Conservation (phyloP, 2,888 invertebrate genomes). For the Eremobia ochroleuca region DNA sequence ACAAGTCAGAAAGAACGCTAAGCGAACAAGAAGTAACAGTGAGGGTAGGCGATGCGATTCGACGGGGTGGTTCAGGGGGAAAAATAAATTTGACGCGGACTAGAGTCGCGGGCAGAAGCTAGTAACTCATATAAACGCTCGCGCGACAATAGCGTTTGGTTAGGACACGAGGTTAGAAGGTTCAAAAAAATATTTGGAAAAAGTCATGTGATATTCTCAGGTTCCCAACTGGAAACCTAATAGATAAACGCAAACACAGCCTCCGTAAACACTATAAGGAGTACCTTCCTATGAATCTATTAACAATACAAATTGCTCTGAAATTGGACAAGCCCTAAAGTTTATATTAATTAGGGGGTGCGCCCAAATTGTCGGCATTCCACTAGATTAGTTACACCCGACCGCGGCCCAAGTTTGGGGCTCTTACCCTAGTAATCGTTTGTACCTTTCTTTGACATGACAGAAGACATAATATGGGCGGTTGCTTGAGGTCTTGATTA, state of each 20-base stretch:
- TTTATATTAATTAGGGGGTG: slow-evolving; percentile 65
- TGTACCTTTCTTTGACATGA: slow-evolving; percentile 41
- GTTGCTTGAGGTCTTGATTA: not conserved
- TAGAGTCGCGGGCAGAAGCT: too few species aligned
- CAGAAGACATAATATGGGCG: slow-evolving; percentile 15
- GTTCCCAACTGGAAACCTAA: not conserved
- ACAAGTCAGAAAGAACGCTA: too few species aligned
- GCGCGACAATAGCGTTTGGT: not conserved
- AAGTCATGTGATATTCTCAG: too few species aligned
- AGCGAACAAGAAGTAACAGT: too few species aligned
- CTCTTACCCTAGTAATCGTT: slow-evolving; percentile 55
- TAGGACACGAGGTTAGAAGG: not conserved
- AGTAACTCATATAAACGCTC: not conserved
- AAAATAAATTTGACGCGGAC: too few species aligned
- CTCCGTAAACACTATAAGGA: not conserved
- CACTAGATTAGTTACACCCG: slow-evolving; percentile 63
- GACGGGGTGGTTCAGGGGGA: not conserved
- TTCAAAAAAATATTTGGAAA: not conserved
- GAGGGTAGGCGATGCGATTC: not conserved
- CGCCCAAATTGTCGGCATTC: slow-evolving; percentile 67
- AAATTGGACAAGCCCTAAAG: slow-evolving; percentile 59
- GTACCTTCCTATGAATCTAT: not conserved
- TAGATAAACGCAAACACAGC: not conserved
- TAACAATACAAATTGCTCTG: slow-evolving; percentile 55
- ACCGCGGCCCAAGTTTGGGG: slow-evolving; percentile 62